phyloP scores from a whole-genome alignment of 2,113 vertebrate species.

The Aldabrachelys gigantea region DNA sequence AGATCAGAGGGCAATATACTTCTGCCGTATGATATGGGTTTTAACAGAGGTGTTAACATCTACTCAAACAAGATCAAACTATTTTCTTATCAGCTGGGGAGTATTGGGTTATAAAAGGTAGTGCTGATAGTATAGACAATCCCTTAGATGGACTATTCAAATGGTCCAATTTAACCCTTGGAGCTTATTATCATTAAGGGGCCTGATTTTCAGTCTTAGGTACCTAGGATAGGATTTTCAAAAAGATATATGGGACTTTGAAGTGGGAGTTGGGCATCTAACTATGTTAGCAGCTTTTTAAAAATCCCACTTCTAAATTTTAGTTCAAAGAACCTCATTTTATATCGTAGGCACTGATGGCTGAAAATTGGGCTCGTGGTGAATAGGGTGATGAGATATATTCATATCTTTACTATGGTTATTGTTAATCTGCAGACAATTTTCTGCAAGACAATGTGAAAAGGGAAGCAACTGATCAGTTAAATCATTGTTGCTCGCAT shows the following conservation, averaged over 20 bases:
- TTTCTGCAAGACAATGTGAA: background rate
- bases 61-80: background rate
- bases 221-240: background rate
- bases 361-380: background rate
- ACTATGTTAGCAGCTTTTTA: background rate
- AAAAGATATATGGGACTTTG: background rate
- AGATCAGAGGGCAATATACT: background rate
- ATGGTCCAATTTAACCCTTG: background rate
- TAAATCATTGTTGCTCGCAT: background rate
- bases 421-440: background rate
- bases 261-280: background rate
- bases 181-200: background rate
- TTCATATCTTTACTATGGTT: background rate
- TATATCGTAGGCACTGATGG: background rate
- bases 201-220: background rate
- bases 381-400: background rate
- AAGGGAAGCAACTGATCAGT: background rate
- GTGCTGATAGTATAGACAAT: background rate
- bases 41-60: background rate
- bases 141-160: background rate
- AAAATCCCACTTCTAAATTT: background rate
- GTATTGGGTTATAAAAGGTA: background rate
- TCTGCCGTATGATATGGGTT: background rate
- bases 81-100: background rate
- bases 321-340: background rate